Percentiles rank a stretch among this genome's conserved stretches.
Evolutionary conservation across 2,888 invertebrate genomes (phyloP).

Genomic region (Rhagonycha fulva): DNA sequence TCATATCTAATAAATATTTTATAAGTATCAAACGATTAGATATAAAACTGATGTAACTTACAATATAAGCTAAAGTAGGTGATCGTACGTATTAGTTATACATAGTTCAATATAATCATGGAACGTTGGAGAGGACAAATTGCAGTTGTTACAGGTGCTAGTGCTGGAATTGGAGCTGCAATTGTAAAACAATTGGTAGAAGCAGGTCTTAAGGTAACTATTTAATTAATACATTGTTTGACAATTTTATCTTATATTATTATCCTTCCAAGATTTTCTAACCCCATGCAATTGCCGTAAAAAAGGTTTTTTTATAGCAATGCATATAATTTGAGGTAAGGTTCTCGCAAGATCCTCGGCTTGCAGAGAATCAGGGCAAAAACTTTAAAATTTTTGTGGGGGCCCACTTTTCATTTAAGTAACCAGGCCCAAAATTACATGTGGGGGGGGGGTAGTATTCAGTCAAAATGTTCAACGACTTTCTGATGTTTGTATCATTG

Average conservation of each 20-base stretch:
- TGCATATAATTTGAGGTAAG: no score
- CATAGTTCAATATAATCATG: background rate
- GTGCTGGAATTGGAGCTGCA: conserved; percentile 9
- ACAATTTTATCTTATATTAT: background rate
- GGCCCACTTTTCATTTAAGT: no score
- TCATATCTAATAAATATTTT: background rate
- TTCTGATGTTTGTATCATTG: background rate
- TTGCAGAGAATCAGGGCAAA: no score
- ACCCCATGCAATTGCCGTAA: no score
- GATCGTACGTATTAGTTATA: no score
- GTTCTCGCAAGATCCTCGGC: no score
- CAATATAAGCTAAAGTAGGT: background rate
- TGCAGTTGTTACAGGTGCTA: conserved; percentile 12
- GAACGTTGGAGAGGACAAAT: conserved; percentile 7
- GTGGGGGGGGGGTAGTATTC: no score
- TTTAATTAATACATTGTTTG: background rate
- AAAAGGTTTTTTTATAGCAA: no score
- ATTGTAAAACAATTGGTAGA: background rate
- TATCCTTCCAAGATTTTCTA: no score
- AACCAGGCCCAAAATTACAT: no score
- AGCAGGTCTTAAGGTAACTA: conserved; percentile 1
- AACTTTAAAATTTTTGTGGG: no score
- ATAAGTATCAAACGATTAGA: background rate
- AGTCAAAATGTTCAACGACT: background rate
- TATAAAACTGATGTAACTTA: background rate